phyloP scores from a whole-genome alignment of 2,888 invertebrate species.

The Carabus problematicus region DNA sequence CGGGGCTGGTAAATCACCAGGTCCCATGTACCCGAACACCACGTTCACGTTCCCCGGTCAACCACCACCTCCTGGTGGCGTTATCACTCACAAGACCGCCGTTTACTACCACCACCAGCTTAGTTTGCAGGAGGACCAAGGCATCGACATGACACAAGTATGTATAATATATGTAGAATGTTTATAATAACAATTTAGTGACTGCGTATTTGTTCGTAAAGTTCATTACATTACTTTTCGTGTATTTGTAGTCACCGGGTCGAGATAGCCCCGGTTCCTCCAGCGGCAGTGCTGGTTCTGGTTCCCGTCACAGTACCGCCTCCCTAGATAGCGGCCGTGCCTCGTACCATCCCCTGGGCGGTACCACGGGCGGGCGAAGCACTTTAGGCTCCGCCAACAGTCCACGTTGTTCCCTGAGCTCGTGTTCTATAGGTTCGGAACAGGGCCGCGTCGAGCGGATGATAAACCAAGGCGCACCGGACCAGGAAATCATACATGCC shows the following conservation, averaged over 20 bases:
- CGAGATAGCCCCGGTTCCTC: slow-evolving; percentile 91
- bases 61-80: slow-evolving; percentile 67
- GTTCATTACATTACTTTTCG: no score
- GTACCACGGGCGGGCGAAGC: slow-evolving; percentile 53
- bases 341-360: slow-evolving; percentile 69
- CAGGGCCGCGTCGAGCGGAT: slow-evolving; percentile 75
- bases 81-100: slow-evolving; percentile 77
- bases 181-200: neutral
- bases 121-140: slow-evolving; percentile 85
- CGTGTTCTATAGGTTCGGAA: slow-evolving; percentile 77
- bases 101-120: slow-evolving; percentile 84
- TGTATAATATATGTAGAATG: slow-evolving; percentile 3
- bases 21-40: slow-evolving; percentile 70
- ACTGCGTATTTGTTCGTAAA: no score
- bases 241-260: slow-evolving; percentile 78
- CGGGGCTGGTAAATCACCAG: slow-evolving; percentile 71
- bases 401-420: slow-evolving; percentile 77
- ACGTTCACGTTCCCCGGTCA: slow-evolving; percentile 77
- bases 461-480: slow-evolving; percentile 77
- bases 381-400: slow-evolving; percentile 64
- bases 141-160: slow-evolving; percentile 87
- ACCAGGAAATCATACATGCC: slow-evolving; percentile 91
- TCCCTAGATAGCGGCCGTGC: slow-evolving; percentile 92
- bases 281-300: slow-evolving; percentile 85
- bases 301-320: slow-evolving; percentile 88